Base-by-base conservation (phyloP, 2,797 vertebrate genomes). In the Sebastes matsubarae region DNA sequence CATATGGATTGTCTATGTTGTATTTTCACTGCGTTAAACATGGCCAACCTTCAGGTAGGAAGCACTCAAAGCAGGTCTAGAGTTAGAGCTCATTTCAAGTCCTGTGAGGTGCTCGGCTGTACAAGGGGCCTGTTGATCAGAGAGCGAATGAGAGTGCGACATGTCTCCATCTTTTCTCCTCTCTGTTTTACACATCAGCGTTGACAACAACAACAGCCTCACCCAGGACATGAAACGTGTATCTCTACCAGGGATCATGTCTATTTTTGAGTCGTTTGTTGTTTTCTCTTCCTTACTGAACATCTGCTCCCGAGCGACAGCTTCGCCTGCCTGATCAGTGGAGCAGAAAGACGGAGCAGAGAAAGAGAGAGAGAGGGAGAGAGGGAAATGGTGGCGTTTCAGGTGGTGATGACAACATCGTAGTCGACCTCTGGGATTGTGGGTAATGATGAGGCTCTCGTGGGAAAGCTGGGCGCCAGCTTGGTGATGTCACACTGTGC, bases 251-350 rank as follows among this genome's bases (percentile, higher is more conserved):
- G 77, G 85, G 63, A 83, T 84, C 77, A 6, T 27, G 84, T 89
- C 89, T 92, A 85, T 92, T 91, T 90, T 83, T 81, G 77, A 87
- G 79, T 67, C 76, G 72, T 89, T 84, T 87, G 81, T 60, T 76
- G 69, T 57, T 38, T 72, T 63, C 36, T 55, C 60, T 50, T n/a
- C 32, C 71, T 54, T 36, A 13, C 69, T 7, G 54, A 91, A 93
- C 90, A 91, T 90, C 87, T 91, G 91, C 86, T 91, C 83, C 77
- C 36, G 20, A 87, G 88, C 69, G 83, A 87, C 89, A 79, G 88
- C 81, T 67, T 71, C 52, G 52, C 67, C 78, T 36, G 36, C 71
- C 34, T 84, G 89, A 83, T 82, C 87, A 80, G 75, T 9, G 30
- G 12, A 84, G 86, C 84, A 65, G 83, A 88, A 77, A 83, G 30